Base-by-base conservation (phyloP, 2,797 vertebrate genomes). In the Rhyacichthys aspro region DNA sequence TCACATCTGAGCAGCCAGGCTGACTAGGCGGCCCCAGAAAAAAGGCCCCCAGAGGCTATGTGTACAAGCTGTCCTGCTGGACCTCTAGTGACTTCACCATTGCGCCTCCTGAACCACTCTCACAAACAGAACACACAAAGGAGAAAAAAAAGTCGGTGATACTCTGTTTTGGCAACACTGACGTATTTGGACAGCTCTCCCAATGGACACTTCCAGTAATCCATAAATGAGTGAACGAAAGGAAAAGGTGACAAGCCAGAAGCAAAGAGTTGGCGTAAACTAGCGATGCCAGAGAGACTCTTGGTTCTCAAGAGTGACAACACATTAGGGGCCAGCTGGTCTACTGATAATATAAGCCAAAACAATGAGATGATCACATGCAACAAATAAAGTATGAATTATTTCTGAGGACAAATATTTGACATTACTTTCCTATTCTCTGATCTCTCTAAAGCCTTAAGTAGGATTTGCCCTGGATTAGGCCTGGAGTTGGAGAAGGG, bases 1-100 rank as follows among this genome's bases (percentile, higher is more conserved):
- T 90, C 88, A 89, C 89, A 92, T 92, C 91, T 91, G 91, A 93
- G 86, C 79, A 85, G 87, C 88, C 90, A 90, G 90, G 86, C 90
- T 90, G 91, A 89, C 86, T 88, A 86, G 88, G 85, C 84, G 79
- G 86, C 85, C 82, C 83, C 70, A 76, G 83, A 75, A 79, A 84
- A 81, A 73, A 83, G 84, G 78, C 88, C 88, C 88, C 90, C 82
- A 84, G 86, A 89, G 90, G 89, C 83, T 83, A 86, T 76, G 77
- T 81, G 82, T 79, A 87, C 88, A 91, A 90, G 88, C 89, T 91
- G 89, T 90, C 88, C 88, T 91, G 86, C 86, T 90, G 88, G 86
- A 85, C 84, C 83, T 84, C 70, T 57, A 72, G 85, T 83, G 77
- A 82, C 79, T 90, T 78, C 70, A 55, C 75, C 70, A 61, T 14